phyloP scores from a whole-genome alignment of 2,888 invertebrate species.

The Cataglyphis albicans region DNA sequence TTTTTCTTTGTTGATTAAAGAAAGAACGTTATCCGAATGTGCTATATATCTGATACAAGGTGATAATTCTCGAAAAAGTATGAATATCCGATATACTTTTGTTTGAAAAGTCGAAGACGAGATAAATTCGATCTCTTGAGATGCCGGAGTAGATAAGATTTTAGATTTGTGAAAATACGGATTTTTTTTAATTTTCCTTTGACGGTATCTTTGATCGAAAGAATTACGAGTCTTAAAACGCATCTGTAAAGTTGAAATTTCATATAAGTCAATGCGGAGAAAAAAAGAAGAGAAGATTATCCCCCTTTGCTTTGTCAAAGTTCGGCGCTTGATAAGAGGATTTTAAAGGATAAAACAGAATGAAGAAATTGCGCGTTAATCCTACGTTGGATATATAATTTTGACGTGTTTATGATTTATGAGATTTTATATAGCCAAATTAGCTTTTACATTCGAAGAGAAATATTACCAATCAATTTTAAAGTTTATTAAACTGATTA shows the following conservation, averaged over 20 bases:
- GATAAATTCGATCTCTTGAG: background rate
- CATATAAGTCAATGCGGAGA: background rate
- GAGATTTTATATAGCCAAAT: background rate
- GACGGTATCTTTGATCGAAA: background rate
- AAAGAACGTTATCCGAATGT: background rate
- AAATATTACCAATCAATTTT: background rate
- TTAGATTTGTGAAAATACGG: background rate
- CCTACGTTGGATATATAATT: background rate
- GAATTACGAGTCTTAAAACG: background rate
- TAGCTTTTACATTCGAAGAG: background rate
- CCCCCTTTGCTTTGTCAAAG: background rate
- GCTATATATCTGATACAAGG: background rate
- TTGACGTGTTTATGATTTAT: background rate
- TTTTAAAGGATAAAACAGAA: background rate
- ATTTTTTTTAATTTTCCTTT: background rate
- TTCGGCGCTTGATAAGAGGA: background rate
- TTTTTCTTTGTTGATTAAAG: background rate
- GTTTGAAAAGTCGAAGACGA: no score
- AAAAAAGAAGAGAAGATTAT: constrained; percentile 3
- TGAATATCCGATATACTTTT: background rate
- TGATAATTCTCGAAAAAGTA: background rate
- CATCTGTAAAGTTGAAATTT: background rate
- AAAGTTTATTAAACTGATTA: constrained; percentile 4
- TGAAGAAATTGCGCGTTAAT: background rate
- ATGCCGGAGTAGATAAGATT: background rate